Evolutionary conservation across 2,113 vertebrate species (phyloP).

Genomic region (Oxygymnocypris stewartii): DNA sequence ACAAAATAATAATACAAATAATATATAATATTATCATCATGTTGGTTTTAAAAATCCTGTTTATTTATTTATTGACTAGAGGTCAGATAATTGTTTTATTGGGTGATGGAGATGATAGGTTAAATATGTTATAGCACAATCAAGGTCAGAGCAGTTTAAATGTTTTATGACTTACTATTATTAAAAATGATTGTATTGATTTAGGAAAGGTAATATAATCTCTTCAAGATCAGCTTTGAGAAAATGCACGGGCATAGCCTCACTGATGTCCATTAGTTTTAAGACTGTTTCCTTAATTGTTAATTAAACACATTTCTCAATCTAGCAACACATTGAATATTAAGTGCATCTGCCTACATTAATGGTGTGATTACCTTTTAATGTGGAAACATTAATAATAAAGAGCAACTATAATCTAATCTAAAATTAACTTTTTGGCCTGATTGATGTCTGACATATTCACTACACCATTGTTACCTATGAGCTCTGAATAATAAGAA

Average conservation of each 20-base stretch:
- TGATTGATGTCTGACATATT: not conserved
- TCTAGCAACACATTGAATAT: not conserved
- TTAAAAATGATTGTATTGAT: not conserved
- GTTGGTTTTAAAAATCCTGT: not conserved
- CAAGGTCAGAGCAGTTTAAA: not conserved
- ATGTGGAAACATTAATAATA: constrained; percentile 29
- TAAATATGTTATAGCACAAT: not conserved
- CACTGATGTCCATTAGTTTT: not conserved
- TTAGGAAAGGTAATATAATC: not conserved
- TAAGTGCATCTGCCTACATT: constrained; percentile 39
- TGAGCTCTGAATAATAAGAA: not conserved
- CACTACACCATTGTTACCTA: not conserved
- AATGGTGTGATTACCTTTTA: constrained; percentile 28
- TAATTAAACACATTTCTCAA: constrained; percentile 5
- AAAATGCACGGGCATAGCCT: not conserved
- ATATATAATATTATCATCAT: not conserved
- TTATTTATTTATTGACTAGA: not conserved
- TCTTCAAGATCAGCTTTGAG: not conserved
- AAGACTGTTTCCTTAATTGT: not conserved
- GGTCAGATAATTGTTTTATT: not conserved
- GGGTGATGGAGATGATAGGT: not conserved
- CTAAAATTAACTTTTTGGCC: not conserved
- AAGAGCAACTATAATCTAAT: constrained; percentile 4
- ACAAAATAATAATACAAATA: not conserved
- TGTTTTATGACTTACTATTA: not conserved